A percentile compares a stretch with the other conserved stretches of the same genome.
Evolutionary conservation across 1,140 invertebrate species (phyloP).

Genomic region (Drosophila persimilis): DNA sequence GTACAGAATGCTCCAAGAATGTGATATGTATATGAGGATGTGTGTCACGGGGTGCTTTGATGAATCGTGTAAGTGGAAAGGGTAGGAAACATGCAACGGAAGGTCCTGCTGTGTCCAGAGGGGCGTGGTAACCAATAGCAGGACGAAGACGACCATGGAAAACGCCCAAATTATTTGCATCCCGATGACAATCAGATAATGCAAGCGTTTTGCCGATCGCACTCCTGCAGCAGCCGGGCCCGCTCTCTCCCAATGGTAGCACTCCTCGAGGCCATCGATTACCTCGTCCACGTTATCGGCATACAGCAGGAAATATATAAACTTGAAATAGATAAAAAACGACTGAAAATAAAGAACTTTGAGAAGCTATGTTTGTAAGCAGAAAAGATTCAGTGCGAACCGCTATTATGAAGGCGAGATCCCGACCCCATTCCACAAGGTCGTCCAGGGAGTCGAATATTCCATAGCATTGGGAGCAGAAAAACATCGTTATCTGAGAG

Average conservation of each 20-base stretch:
- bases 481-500: background rate
- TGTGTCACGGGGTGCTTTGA: constrained; percentile 14
- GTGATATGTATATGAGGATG: constrained; percentile 20
- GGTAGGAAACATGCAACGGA: constrained; percentile 45
- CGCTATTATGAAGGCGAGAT: constrained; percentile 28
- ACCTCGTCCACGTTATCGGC: constrained; percentile 34
- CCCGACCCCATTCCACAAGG: constrained; percentile 43
- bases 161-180: constrained; percentile 7
- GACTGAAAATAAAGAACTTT: background rate
- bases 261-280: constrained; percentile 31
- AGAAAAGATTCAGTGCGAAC: background rate
- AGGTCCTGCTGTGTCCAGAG: constrained; percentile 33
- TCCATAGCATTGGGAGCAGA: background rate
- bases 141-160: background rate
- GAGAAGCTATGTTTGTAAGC: background rate
- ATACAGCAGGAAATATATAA: constrained; percentile 5
- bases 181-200: constrained; percentile 4
- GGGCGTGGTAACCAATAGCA: constrained; percentile 25
- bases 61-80: constrained; percentile 42
- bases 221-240: background rate
- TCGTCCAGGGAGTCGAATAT: constrained; percentile 9
- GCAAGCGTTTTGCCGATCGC: constrained; percentile 13
- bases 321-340: constrained; percentile 14
- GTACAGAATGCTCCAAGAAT: constrained; percentile 5
- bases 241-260: background rate